Conservation (phyloP, 53 echinoderm and acorn worm genomes). For the Hippasteria phrygiana region DNA sequence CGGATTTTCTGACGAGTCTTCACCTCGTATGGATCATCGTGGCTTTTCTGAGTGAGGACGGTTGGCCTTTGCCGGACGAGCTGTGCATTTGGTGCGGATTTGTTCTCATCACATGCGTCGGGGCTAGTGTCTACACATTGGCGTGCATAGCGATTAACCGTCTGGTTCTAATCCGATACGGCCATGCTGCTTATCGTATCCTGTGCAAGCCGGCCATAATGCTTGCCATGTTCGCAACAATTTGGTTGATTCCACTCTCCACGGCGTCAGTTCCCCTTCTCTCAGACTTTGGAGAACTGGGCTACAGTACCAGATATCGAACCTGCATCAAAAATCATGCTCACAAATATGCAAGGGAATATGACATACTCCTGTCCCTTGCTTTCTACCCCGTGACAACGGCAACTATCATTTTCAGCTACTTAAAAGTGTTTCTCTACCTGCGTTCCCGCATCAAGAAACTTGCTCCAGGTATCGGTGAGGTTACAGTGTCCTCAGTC, state of each 20-base stretch:
- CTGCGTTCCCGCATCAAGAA: slow-evolving; percentile 49
- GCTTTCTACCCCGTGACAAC: slow-evolving; percentile 52
- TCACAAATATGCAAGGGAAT: slow-evolving; percentile 25
- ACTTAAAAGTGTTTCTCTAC: slow-evolving; percentile 36
- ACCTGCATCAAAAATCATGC: slow-evolving; percentile 54
- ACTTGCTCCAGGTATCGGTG: background rate
- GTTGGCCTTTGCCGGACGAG: slow-evolving; percentile 62
- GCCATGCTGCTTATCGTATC: slow-evolving; percentile 14
- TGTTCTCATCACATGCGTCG: slow-evolving; percentile 63
- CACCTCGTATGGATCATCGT: slow-evolving; percentile 63
- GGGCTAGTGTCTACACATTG: slow-evolving; percentile 58
- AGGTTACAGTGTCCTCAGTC: slow-evolving; percentile 3
- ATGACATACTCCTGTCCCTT: slow-evolving; percentile 49
- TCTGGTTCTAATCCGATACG: slow-evolving; percentile 48
- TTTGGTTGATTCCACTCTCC: slow-evolving; percentile 51
- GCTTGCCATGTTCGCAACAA: background rate
- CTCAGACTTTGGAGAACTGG: slow-evolving; percentile 62
- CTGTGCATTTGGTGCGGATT: slow-evolving; percentile 63
- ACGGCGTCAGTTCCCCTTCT: slow-evolving; percentile 34
- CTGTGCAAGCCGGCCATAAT: slow-evolving; percentile 25
- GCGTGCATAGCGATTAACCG: slow-evolving; percentile 66
- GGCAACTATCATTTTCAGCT: slow-evolving; percentile 43
- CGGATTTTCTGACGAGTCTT: slow-evolving; percentile 48
- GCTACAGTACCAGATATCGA: slow-evolving; percentile 58
- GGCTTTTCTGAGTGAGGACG: slow-evolving; percentile 65